These are phyloP conservation scores for Pogonocichla stellata DNA, from an alignment of 2,113 vertebrate genomes.

Conservation along the genomic window DNA sequence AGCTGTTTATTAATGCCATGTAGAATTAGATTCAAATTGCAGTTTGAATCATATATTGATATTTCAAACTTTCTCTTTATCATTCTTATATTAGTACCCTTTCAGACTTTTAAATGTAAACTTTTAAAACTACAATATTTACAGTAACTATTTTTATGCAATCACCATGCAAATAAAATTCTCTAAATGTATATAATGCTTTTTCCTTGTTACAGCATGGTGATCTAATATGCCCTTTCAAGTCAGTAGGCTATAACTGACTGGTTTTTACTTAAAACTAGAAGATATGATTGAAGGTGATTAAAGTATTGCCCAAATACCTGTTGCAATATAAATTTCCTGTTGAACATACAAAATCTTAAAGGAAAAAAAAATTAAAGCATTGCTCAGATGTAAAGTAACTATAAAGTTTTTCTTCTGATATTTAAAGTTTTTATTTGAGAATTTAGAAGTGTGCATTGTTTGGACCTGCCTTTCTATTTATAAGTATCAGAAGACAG, in stretches of 20 bases:
- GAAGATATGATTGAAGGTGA: background rate
- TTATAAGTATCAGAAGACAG: background rate
- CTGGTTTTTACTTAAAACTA: background rate
- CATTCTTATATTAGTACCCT: background rate
- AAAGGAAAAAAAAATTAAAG: background rate
- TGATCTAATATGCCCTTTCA: background rate
- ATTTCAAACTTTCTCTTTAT: background rate
- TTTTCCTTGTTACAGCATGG: background rate
- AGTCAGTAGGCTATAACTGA: background rate
- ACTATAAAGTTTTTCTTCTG: background rate
- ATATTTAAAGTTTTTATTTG: background rate
- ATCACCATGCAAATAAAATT: background rate
- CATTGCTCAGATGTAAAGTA: background rate
- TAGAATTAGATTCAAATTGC: background rate
- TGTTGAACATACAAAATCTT: background rate
- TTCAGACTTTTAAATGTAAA: background rate
- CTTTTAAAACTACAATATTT: background rate
- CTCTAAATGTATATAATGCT: background rate
- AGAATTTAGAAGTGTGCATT: background rate
- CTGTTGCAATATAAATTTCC: background rate
- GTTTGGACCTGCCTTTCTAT: background rate
- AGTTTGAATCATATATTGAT: background rate
- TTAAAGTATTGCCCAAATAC: background rate
- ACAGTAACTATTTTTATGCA: background rate
- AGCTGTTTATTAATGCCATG: background rate